Evolutionary conservation across 2,113 vertebrate species (phyloP), one percentile per base, ranked within the genome.

Genomic region (Pomatorhinus ruficollis): DNA sequence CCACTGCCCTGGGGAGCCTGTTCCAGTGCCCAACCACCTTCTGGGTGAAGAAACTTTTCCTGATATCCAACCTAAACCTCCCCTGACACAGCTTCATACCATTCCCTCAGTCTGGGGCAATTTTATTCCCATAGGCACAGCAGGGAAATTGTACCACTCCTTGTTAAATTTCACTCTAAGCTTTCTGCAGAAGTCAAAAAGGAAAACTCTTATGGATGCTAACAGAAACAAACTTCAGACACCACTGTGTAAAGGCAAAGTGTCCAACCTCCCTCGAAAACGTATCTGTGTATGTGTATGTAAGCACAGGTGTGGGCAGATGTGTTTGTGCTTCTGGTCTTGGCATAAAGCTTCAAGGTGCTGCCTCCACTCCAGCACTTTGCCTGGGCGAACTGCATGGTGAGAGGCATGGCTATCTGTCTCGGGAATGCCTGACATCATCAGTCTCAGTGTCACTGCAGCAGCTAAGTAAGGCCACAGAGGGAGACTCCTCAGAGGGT

Each of bases 401-500:
- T 15, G 65, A 65, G 45, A 44, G 49, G 70, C 76, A 78, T 1
- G 50, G 77, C 40, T 84, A 63, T 87, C 81, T 77, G 81, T 75
- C 77, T 95, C 0, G 1, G 47, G 94, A 94, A 93, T 40, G 82
- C 65, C 96, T 97, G 95, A 96, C 81, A 87, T 97, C 97, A 96
- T 78, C 83, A 63, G 88, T 87, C 89, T 93, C 5, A 0, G 53
- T 97, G 93, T 94, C 94, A 97, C 40, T 89, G 83, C 86, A 92
- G 68, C 76, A 79, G 94, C 87, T 92, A 72, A 94, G 86, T 49
- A 80, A 76, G 79, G 95, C 81, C 95, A 94, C 87, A 77, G 94
- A 92, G 81, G 60, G 78, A 88, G 87, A 94, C 60, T 86, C 93
- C 93, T 96, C 95, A 94, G 79, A 96, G 91, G 82, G 61, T 94